Conservation (phyloP, 2,113 vertebrate species). For the Balaeniceps rex region DNA sequence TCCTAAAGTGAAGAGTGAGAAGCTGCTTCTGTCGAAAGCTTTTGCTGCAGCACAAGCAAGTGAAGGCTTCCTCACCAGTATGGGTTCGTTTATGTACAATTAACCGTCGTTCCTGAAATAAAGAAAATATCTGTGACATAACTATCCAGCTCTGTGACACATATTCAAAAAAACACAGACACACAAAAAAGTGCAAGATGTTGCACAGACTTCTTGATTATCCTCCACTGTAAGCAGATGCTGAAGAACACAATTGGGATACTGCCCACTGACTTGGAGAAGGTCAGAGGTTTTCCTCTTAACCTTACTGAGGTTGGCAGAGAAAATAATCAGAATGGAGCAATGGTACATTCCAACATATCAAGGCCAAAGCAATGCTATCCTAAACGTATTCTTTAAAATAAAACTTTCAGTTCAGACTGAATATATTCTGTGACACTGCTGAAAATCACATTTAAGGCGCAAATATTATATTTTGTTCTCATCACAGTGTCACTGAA, state of each 20-base stretch:
- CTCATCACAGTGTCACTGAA: background rate
- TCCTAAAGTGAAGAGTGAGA: constrained; percentile 21
- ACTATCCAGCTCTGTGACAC: background rate
- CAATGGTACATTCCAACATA: background rate
- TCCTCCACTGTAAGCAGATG: background rate
- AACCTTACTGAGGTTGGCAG: background rate
- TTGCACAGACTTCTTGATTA: background rate
- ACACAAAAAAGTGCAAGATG: background rate
- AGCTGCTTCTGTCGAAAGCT: constrained; percentile 46
- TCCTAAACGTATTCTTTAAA: background rate
- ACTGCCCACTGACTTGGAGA: background rate
- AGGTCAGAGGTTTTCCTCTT: background rate
- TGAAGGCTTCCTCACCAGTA: constrained; percentile 42
- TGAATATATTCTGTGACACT: background rate
- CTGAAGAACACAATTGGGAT: background rate
- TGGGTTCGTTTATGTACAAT: constrained; percentile 17
- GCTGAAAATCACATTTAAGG: background rate
- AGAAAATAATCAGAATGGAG: background rate
- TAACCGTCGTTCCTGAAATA: constrained; percentile 20
- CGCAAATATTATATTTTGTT: background rate
- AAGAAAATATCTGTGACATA: background rate
- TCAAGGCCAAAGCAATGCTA: background rate
- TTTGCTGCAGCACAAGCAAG: constrained; percentile 37
- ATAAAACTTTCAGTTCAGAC: background rate
- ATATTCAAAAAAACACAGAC: background rate